Conservation (phyloP, 1,140 invertebrate species). For the Orchesella cincta region DNA sequence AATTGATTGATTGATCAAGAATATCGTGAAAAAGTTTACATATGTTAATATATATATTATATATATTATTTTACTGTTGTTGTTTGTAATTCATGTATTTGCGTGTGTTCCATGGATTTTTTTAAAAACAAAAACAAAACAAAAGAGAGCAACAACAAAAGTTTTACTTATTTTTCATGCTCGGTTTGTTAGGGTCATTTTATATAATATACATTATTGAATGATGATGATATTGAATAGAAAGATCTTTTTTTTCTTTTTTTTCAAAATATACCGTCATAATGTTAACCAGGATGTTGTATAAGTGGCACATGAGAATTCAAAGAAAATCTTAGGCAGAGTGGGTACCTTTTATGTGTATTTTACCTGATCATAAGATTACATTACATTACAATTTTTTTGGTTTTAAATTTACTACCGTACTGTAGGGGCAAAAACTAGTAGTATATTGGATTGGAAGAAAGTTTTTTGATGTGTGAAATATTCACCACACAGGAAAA, state of each 20-base stretch:
- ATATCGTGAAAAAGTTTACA: not conserved
- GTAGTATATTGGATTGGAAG: too few relatives aligned
- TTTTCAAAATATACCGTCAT: not conserved
- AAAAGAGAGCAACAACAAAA: not conserved
- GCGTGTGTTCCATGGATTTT: constrained; percentile 10
- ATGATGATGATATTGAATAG: constrained; percentile 10
- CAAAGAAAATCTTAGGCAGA: too few relatives aligned
- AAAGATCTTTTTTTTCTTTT: constrained; percentile 5
- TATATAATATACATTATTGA: constrained; percentile 10
- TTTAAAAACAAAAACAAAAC: not conserved
- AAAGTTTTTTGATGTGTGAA: too few relatives aligned
- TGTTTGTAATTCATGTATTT: constrained; percentile 13
- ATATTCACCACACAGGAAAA: too few relatives aligned
- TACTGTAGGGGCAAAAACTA: too few relatives aligned
- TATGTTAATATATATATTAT: not conserved
- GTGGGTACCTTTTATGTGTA: too few relatives aligned
- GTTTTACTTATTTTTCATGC: constrained; percentile 7
- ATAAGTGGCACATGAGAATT: too few relatives aligned
- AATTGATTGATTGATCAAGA: not conserved
- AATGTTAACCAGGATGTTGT: too few relatives aligned
- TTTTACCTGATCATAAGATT: too few relatives aligned
- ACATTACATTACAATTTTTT: too few relatives aligned
- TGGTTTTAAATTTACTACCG: too few relatives aligned
- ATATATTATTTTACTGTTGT: constrained; percentile 13
- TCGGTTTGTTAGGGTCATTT: constrained; percentile 20